A percentile compares a stretch with the other conserved stretches of the same genome.
These are phyloP conservation scores for Lacerta bilineata DNA, from an alignment of 2,797 vertebrate species.

Conservation along the genomic window DNA sequence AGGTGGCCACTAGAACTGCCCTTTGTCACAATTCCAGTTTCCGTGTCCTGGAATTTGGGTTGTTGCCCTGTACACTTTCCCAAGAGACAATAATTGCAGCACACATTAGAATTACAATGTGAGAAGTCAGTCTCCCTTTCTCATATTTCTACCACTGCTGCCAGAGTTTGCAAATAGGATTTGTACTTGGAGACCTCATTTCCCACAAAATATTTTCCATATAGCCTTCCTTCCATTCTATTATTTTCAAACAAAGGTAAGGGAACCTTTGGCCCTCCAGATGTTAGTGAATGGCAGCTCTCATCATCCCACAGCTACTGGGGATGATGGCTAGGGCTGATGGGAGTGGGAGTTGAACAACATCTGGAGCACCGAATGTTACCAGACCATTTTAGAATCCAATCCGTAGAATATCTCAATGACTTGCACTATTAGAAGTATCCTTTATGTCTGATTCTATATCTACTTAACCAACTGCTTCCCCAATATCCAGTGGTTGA, in stretches of 20 bases:
- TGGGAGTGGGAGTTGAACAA: not conserved
- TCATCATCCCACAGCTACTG: not conserved
- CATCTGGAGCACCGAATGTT: no score
- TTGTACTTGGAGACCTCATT: conserved; percentile 33
- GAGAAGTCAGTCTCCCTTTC: conserved; percentile 43
- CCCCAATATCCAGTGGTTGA: not conserved
- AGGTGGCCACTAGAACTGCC: conserved; percentile 33
- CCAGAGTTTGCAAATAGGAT: conserved; percentile 66
- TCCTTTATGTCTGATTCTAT: not conserved
- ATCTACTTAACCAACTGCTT: not conserved
- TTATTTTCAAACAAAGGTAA: not conserved
- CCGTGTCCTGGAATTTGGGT: not conserved
- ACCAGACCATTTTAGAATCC: not conserved
- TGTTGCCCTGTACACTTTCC: conserved; percentile 5
- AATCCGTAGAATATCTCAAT: not conserved
- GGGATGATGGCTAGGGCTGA: not conserved
- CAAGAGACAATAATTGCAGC: conserved; percentile 45
- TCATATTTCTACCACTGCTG: conserved; percentile 57
- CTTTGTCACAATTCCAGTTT: conserved; percentile 39
- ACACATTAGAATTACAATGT: conserved; percentile 50
- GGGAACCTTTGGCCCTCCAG: not conserved
- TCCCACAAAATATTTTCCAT: conserved; percentile 40
- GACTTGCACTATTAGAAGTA: not conserved
- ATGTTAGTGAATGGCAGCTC: not conserved
- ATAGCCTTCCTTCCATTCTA: conserved; percentile 33